A percentile compares a stretch with the other conserved stretches of the same genome.
Conservation (phyloP, 2,888 invertebrate genomes). For the Lamellibrachia columna region DNA sequence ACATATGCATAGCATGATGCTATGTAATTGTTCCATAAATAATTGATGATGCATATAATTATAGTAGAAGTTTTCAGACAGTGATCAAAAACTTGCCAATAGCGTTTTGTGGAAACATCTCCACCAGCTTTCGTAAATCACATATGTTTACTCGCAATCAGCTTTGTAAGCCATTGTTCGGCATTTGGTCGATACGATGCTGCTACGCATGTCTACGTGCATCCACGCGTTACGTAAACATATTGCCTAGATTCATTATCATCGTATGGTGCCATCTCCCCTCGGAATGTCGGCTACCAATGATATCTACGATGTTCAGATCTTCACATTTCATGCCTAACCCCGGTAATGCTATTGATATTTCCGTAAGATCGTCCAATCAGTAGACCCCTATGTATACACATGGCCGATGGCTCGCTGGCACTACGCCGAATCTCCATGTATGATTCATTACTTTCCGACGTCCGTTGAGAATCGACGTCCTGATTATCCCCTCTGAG, state of each 20-base stretch:
- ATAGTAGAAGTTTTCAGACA: neutral
- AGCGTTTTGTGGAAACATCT: neutral
- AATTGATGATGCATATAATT: neutral
- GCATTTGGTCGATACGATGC: neutral
- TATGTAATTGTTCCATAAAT: neutral
- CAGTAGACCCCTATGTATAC: neutral
- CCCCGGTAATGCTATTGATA: neutral
- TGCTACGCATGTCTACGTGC: neutral
- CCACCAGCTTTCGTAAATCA: neutral
- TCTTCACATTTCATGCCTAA: too few relatives aligned
- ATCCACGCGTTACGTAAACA: neutral
- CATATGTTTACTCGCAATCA: neutral
- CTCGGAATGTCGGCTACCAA: too few relatives aligned
- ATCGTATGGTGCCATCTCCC: too few relatives aligned
- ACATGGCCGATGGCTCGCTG: neutral
- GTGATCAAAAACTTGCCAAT: neutral
- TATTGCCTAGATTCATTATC: neutral
- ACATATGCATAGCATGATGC: neutral
- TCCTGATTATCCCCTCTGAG: neutral
- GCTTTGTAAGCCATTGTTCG: neutral
- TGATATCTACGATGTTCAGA: too few relatives aligned
- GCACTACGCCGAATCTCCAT: neutral
- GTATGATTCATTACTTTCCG: constrained; percentile 1
- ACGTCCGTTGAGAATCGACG: neutral
- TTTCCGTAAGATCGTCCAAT: neutral